Conservation (phyloP, 2,113 vertebrate species). For the Capricornis sumatraensis region DNA sequence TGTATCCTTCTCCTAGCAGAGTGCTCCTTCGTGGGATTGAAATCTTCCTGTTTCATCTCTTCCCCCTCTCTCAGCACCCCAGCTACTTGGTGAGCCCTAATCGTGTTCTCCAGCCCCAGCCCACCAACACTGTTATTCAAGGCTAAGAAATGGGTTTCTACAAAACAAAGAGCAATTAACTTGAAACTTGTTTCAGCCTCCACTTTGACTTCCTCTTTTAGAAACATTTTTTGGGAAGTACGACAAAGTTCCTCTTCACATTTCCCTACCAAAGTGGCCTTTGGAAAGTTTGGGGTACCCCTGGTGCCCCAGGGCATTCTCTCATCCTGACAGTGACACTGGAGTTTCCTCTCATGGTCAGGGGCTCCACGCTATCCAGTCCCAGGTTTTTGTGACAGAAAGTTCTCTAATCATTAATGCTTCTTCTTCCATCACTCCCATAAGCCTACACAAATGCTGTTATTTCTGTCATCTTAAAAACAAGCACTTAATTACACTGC, state of each 20-base stretch:
- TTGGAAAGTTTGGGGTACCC: conserved; percentile 46
- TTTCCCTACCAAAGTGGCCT: conserved; percentile 17
- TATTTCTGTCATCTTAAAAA: background rate
- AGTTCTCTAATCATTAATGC: background rate
- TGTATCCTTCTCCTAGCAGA: background rate
- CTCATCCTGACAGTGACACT: background rate
- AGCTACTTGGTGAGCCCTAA: background rate
- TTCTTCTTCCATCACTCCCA: background rate
- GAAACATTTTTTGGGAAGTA: conserved; percentile 85
- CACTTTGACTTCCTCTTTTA: conserved; percentile 84
- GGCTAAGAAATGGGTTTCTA: background rate
- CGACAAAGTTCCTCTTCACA: conserved; percentile 77
- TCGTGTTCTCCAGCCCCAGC: background rate
- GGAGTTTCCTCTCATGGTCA: background rate
- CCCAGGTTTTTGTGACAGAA: background rate
- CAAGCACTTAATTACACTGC: background rate
- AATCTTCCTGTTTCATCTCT: background rate
- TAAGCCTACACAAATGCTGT: background rate
- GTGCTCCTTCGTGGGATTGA: background rate
- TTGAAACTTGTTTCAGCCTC: conserved; percentile 51
- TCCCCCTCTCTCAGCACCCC: background rate
- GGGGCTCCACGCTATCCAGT: background rate
- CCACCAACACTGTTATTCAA: background rate
- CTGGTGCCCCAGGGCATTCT: background rate
- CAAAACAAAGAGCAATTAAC: conserved; percentile 40